phyloP scores from a whole-genome alignment of 1,140 invertebrate genomes.

The Diprion similis region DNA sequence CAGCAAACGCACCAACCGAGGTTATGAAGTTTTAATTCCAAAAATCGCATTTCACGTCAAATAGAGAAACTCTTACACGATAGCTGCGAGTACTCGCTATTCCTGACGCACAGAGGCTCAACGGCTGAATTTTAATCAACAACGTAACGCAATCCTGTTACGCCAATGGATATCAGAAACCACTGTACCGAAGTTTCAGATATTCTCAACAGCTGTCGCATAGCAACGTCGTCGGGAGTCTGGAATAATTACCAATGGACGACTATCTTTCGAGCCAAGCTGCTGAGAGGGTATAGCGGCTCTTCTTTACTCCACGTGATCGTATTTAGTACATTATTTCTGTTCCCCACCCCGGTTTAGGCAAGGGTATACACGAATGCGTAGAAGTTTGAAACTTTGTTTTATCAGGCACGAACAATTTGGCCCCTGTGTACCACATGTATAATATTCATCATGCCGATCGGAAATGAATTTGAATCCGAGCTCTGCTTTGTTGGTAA shows the following conservation, averaged over 20 bases:
- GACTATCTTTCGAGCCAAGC: not conserved
- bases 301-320: no score
- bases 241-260: not conserved
- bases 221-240: not conserved
- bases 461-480: not conserved
- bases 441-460: not conserved
- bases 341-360: not conserved
- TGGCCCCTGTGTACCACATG: not conserved
- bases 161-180: not conserved
- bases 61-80: no score
- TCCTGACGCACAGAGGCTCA: not conserved
- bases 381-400: not conserved
- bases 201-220: not conserved
- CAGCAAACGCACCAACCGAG: no score
- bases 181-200: not conserved
- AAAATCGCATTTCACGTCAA: no score
- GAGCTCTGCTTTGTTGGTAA: not conserved
- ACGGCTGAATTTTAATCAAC: not conserved
- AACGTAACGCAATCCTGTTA: not conserved
- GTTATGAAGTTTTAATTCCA: no score
- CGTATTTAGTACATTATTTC: no score
- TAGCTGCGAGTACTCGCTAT: no score
- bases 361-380: not conserved
- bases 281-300: no score
- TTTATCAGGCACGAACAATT: not conserved